Percentiles rank a stretch among this genome's conserved stretches.
These are phyloP conservation scores for Atethmia centrago DNA, from an alignment of 2,888 invertebrate genomes.

Conservation along the genomic window DNA sequence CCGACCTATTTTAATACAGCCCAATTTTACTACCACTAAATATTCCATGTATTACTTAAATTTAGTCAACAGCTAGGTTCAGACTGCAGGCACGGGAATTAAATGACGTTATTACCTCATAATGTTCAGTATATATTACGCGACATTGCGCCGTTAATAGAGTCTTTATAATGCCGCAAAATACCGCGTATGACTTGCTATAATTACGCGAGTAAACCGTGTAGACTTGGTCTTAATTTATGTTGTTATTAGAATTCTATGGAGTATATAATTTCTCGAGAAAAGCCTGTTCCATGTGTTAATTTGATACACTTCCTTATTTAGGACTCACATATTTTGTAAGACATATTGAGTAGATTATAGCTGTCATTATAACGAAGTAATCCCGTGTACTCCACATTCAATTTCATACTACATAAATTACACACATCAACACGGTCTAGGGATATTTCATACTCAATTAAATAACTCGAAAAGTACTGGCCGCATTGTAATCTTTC, in stretches of 20 bases:
- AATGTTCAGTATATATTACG: constrained; percentile 47
- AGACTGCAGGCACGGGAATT: constrained; percentile 33
- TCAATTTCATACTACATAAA: neutral
- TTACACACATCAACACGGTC: no score
- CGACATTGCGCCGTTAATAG: constrained; percentile 63
- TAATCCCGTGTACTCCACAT: neutral
- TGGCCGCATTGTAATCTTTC: no score
- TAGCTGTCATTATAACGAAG: neutral
- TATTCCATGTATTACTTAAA: constrained; percentile 19
- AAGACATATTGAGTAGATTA: neutral
- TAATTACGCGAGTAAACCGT: constrained; percentile 39
- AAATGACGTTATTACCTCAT: constrained; percentile 47
- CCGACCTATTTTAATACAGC: neutral
- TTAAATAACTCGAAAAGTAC: no score
- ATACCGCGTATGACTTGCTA: constrained; percentile 46
- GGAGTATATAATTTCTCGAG: constrained; percentile 24
- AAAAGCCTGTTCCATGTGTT: constrained; percentile 34
- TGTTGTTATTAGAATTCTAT: constrained; percentile 39
- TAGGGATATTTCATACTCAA: no score
- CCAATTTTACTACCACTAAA: constrained; percentile 18
- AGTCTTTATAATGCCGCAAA: constrained; percentile 65
- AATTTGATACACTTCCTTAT: constrained; percentile 38
- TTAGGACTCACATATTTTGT: constrained; percentile 1
- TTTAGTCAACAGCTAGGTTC: constrained; percentile 20
- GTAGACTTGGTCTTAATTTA: constrained; percentile 47